Conservation (phyloP, 2,888 invertebrate genomes). For the Perizoma flavofasciatum region DNA sequence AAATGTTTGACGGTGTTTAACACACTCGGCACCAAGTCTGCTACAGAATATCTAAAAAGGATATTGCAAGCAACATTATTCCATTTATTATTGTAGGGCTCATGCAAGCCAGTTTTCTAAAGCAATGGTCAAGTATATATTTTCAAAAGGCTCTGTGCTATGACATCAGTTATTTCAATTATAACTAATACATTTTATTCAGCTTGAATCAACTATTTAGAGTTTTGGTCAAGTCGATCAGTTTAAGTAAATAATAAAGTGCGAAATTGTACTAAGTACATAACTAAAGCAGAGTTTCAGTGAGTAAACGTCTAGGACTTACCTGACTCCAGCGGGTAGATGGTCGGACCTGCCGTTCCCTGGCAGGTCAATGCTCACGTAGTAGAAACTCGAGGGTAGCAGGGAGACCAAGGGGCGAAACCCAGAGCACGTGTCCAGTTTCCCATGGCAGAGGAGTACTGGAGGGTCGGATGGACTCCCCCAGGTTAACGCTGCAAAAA, state of each 20-base stretch:
- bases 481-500: constrained; percentile 82
- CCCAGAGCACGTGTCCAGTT: constrained; percentile 83
- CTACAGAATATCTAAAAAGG: constrained; percentile 43
- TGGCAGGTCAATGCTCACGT: constrained; percentile 78
- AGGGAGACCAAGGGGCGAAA: constrained; percentile 82
- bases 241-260: no score
- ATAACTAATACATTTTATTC: no score
- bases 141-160: no score
- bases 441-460: constrained; percentile 83
- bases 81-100: no score
- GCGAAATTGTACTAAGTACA: no score
- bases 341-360: constrained; percentile 84
- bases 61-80: neutral
- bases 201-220: no score
- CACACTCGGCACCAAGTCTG: constrained; percentile 58
- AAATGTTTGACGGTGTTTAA: constrained; percentile 55
- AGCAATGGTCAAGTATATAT: no score
- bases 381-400: constrained; percentile 69
- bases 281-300: neutral
- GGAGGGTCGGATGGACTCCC: constrained; percentile 76
- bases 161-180: no score
- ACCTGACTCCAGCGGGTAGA: constrained; percentile 63
- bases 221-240: no score
- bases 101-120: no score
- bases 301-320: neutral